Evolutionary conservation across 1,140 invertebrate genomes (phyloP).

Genomic region (Dysdera silvatica): DNA sequence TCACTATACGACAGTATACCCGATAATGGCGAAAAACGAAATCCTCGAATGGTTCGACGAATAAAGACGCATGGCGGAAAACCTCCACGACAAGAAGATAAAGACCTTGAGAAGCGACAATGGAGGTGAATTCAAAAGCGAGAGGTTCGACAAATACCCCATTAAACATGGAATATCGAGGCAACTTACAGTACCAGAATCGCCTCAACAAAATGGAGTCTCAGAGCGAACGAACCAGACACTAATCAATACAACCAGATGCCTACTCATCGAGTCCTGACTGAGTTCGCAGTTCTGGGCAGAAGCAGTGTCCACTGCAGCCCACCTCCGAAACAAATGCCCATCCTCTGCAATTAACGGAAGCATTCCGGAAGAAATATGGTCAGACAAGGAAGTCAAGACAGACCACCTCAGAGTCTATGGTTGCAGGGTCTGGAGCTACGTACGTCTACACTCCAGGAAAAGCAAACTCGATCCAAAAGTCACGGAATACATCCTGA

Average conservation of each 20-base stretch:
- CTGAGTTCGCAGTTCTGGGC: conserved; percentile 44
- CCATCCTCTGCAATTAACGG: neutral
- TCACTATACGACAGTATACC: neutral
- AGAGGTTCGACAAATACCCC: conserved; percentile 19
- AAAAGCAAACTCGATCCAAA: neutral
- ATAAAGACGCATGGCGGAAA: conserved; percentile 9
- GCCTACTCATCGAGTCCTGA: conserved; percentile 40
- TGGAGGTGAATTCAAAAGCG: conserved; percentile 21
- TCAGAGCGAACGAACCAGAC: conserved; percentile 46
- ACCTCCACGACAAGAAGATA: neutral
- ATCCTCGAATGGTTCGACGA: neutral
- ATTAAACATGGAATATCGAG: conserved; percentile 42
- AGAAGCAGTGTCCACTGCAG: conserved; percentile 44
- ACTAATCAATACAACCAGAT: conserved; percentile 43
- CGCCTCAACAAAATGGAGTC: conserved; percentile 49
- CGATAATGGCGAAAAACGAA: neutral
- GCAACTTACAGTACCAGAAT: conserved; percentile 45
- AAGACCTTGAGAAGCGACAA: conserved; percentile 22
- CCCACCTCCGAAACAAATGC: conserved; percentile 42
- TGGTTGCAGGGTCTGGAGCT: neutral
- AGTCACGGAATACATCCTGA: neutral
- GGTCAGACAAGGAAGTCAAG: neutral
- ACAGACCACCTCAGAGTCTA: neutral
- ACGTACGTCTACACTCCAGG: neutral
- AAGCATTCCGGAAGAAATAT: neutral